Base-by-base conservation (phyloP, 1,140 invertebrate species). In the Tachypleus tridentatus region DNA sequence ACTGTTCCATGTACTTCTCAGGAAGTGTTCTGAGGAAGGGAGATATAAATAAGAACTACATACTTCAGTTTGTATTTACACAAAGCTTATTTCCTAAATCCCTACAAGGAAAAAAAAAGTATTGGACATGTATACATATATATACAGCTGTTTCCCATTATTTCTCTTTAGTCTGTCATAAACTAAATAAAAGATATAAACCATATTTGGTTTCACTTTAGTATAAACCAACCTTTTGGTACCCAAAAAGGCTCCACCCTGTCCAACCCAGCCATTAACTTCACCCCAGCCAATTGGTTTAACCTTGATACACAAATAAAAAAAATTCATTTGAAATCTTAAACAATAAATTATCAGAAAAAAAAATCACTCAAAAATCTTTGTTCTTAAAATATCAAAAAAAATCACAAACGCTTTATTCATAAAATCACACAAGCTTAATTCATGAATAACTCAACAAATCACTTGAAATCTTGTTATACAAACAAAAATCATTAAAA, bases 251-350 rank as follows among this genome's bases (percentile, higher is more conserved):
- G 94, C 94, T 66, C 97, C 97, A 62, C 97, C 97, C 74, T 90
- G 86, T 29, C 85, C 87, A 6, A 97, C 91, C 96, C 95, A 99
- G 50, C 95, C 93, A n/a, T 90, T 92, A n/a, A 98, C 96, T 74
- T 93, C 88, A 10, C 84, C 82, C 93, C 93, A 88, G 9, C 75
- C 74, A 76, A 88, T 80, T 64, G 79, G 77, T 70, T 78, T 72
- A 56, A 85, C 75, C 77, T 96, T 89, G 53, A 49, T 47, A 53
- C 8, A 61, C 8, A 60, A 29, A 49, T 56, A 47, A 11, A 48
- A 62, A 4, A 10, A 1, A n/a, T 5, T 7, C 10, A 6, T 60
- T 49, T 49, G 4, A 60, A 60, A 60, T 58, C 5, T 29, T 29
- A 1, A 29, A 29, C 29, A 2, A 29, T 29, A 29, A 29, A 29